Evolutionary conservation across 2,113 vertebrate species (phyloP), one percentile per base, ranked within the genome.

Genomic region (Xiphophorus couchianus): DNA sequence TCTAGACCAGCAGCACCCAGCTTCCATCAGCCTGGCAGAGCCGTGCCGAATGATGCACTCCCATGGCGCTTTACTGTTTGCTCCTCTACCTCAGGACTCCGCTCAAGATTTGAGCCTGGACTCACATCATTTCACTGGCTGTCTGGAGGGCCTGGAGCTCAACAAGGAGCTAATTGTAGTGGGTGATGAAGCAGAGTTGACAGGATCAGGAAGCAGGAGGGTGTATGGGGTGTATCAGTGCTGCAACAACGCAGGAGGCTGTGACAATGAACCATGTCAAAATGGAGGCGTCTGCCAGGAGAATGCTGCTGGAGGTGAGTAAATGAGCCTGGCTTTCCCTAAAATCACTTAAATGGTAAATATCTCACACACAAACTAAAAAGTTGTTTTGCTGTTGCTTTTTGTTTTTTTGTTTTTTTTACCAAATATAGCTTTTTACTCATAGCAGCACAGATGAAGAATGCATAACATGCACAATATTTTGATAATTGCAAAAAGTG

Each of bases 251-350:
- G 68, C 69, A 0, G 92, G 90, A 0, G 85, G 78, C 79, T 99
- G 98, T 66, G 78, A 91, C 81, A 90, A 33, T 69, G 91, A 84
- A 74, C 94, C 95, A 0, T 99, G 98, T 84, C 91, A 94, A 85
- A 96, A 97, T 1, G 95, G 94, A 0, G 97, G 96, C 0, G 85
- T 84, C 66, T 99, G 98, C 69, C 87, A 89, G 0, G 94, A 96
- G 89, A 88, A 84, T 0, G 84, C 66, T 0, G 48, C 71, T 6
- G 93, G 94, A 95, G 98, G 97, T 99, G 86, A 27, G 78, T 7
- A 3, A 11, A 31, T 12, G 12, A 39, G 11, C 3, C 3, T 22
- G 44, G 15, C 42, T 39, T 44, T 39, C n/a, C 27, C 9, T 22
- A 42, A 15, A 51, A 17, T 42, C 30, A 6, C 15, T 63, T 39